These are phyloP conservation scores for Acanthosepion esculentum DNA, from an alignment of 2,888 invertebrate species.

Conservation along the genomic window DNA sequence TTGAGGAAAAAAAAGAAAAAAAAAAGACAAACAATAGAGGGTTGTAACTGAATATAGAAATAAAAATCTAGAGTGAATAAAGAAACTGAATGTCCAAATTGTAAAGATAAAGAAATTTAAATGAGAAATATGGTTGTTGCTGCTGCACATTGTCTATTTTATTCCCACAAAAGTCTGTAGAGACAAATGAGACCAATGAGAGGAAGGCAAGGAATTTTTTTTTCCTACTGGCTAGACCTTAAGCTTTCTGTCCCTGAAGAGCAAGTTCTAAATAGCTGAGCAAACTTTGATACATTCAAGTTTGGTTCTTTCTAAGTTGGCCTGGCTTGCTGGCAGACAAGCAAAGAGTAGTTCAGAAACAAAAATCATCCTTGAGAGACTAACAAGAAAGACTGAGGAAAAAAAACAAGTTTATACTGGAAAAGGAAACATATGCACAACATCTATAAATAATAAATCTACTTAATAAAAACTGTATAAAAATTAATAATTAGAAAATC, in stretches of 20 bases:
- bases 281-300: neutral
- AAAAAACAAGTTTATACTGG: no score
- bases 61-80: neutral
- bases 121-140: neutral
- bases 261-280: neutral
- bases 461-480: no score
- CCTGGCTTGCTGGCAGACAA: neutral
- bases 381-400: neutral
- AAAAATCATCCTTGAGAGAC: no score
- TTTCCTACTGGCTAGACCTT: no score
- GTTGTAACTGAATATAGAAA: neutral
- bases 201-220: neutral
- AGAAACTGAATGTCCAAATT: neutral
- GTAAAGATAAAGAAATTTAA: neutral
- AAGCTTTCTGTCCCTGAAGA: neutral
- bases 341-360: no score
- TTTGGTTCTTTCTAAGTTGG: neutral
- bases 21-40: neutral
- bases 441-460: no score
- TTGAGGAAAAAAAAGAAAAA: neutral
- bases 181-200: neutral
- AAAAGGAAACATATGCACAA: no score
- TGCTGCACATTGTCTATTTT: neutral
- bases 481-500: no score
- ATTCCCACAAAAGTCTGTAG: neutral